Conservation (phyloP, 2,888 invertebrate genomes). For the Drosophila fungiperda region DNA sequence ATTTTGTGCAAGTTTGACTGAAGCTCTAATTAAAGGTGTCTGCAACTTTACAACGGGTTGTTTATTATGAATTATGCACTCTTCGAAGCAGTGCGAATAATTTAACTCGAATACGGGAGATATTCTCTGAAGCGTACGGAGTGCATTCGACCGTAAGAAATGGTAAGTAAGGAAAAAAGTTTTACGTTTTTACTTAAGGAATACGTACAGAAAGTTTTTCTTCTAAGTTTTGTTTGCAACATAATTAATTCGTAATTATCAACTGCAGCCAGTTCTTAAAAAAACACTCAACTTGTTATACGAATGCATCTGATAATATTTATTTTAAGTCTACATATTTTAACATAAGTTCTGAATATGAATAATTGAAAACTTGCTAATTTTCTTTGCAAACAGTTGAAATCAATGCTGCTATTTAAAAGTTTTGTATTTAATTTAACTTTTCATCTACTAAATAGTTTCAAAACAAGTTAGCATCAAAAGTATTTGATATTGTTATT, state of each 20-base stretch:
- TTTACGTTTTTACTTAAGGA: constrained; percentile 7
- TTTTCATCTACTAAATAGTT: background rate
- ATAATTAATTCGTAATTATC: constrained; percentile 45
- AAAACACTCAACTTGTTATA: background rate
- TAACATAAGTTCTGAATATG: background rate
- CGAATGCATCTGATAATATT: background rate
- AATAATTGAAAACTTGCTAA: background rate
- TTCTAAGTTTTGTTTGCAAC: constrained; percentile 19
- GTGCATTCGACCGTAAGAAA: constrained; percentile 34
- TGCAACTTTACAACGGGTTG: constrained; percentile 35
- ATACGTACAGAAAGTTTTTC: constrained; percentile 15
- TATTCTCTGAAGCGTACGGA: constrained; percentile 20
- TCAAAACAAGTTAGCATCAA: background rate
- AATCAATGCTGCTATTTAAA: background rate
- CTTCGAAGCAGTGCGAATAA: constrained; percentile 28
- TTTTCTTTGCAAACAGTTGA: background rate
- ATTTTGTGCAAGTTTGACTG: constrained; percentile 23
- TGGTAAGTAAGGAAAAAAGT: constrained; percentile 22
- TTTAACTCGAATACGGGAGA: constrained; percentile 33
- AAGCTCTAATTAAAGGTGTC: constrained; percentile 70
- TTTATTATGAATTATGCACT: constrained; percentile 38
- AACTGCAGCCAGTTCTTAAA: constrained; percentile 33
- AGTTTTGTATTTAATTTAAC: background rate
- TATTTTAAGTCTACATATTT: background rate
- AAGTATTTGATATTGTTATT: background rate